Evolutionary conservation across 2,113 vertebrate genomes (phyloP).

Genomic region (Prolemur simus): DNA sequence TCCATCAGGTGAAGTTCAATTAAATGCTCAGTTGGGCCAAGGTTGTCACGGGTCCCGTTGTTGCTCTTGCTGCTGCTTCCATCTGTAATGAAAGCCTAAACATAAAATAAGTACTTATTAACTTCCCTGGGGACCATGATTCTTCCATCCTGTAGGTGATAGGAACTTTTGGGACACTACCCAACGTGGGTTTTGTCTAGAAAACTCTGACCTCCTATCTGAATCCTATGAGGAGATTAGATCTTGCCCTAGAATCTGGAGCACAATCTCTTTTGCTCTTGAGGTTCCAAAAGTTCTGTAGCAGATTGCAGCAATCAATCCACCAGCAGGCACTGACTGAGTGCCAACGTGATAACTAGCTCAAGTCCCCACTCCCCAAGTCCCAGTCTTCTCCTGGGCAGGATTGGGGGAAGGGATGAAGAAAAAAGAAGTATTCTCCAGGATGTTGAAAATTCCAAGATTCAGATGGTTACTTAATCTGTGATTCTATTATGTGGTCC

Average conservation of each 20-base stretch:
- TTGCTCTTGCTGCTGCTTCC: slow-evolving; percentile 11
- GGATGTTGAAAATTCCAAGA: not conserved
- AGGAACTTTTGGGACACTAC: slow-evolving; percentile 23
- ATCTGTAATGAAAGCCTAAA: slow-evolving; percentile 46
- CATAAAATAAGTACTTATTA: slow-evolving; percentile 1
- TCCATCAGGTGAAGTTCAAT: slow-evolving; percentile 57
- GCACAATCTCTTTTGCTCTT: slow-evolving; percentile 7
- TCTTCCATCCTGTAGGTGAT: not conserved
- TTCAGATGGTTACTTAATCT: slow-evolving; percentile 2
- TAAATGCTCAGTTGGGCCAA: slow-evolving; percentile 37
- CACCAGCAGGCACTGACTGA: slow-evolving; percentile 1
- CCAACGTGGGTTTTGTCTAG: not conserved
- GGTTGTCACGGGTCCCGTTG: slow-evolving; percentile 49
- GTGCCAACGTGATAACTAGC: not conserved
- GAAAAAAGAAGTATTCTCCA: not conserved
- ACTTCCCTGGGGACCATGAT: not conserved
- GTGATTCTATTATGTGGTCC: slow-evolving; percentile 12
- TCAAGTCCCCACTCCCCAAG: not conserved
- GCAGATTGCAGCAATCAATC: slow-evolving; percentile 8
- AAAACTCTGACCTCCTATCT: not conserved
- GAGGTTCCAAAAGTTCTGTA: slow-evolving; percentile 11
- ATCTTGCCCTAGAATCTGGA: slow-evolving; percentile 17
- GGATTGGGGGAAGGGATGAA: not conserved
- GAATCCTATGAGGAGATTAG: not conserved
- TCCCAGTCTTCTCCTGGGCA: not conserved